Evolutionary conservation across 2,113 vertebrate species (phyloP).

Genomic region (Recurvirostra avosetta): DNA sequence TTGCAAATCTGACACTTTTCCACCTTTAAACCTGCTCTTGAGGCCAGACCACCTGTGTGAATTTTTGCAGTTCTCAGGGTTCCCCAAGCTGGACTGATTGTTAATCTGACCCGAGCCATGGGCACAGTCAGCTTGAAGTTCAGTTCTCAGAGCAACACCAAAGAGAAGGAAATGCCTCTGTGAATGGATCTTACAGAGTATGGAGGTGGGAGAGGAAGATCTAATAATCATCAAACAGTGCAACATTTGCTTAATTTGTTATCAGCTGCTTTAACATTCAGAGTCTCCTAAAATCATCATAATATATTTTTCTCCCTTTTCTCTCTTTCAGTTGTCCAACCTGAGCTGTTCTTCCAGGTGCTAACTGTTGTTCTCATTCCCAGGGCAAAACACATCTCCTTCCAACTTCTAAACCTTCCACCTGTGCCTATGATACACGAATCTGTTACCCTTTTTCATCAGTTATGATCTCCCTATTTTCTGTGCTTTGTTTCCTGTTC

Average conservation of each 20-base stretch:
- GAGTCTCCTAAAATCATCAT: background rate
- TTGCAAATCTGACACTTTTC: background rate
- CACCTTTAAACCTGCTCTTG: background rate
- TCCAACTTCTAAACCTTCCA: background rate
- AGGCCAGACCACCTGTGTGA: background rate
- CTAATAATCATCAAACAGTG: background rate
- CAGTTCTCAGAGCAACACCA: background rate
- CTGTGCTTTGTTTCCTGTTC: background rate
- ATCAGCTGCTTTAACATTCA: background rate
- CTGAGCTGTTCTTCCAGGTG: background rate
- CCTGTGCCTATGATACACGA: background rate
- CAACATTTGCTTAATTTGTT: background rate
- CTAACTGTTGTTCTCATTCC: background rate
- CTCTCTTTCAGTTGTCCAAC: background rate
- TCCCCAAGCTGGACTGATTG: background rate
- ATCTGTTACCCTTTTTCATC: background rate
- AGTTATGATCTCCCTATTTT: background rate
- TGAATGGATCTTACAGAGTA: background rate
- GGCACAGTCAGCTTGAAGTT: background rate
- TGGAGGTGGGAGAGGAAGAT: background rate
- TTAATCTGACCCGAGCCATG: background rate
- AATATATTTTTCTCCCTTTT: background rate
- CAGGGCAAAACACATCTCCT: background rate
- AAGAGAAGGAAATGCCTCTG: background rate
- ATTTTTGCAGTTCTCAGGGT: background rate